These are phyloP conservation scores for Aleiodes testaceus DNA, from an alignment of 2,888 invertebrate species.

Conservation along the genomic window DNA sequence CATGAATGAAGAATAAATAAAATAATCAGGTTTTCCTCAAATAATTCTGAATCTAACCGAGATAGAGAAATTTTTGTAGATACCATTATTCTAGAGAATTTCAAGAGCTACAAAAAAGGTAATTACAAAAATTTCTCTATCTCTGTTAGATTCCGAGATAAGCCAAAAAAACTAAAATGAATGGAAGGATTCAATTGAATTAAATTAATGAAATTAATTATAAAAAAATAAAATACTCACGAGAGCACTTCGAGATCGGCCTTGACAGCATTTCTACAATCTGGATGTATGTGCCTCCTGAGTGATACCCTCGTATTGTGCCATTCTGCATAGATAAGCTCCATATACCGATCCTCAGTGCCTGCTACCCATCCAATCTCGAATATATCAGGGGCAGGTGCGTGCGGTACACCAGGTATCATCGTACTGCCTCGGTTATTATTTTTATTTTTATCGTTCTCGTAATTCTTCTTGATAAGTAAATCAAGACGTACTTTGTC, in stretches of 20 bases:
- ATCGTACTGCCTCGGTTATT: conserved; percentile 46
- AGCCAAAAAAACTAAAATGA: too few relatives aligned
- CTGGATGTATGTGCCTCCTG: conserved; percentile 60
- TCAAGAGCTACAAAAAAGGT: not conserved
- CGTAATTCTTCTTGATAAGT: conserved; percentile 35
- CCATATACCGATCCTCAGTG: conserved; percentile 64
- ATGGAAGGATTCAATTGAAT: conserved; percentile 9
- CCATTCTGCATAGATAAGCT: conserved; percentile 65
- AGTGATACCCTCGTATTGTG: conserved; percentile 62
- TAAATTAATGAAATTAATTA: conserved; percentile 28
- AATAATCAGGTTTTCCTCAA: too few relatives aligned
- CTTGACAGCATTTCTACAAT: conserved; percentile 60
- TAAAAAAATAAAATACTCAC: conserved; percentile 50
- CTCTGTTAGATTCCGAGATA: too few relatives aligned
- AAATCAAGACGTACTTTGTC: conserved; percentile 55
- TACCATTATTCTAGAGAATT: too few relatives aligned
- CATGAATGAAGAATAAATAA: too few relatives aligned
- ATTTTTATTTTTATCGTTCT: conserved; percentile 40
- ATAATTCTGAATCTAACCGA: too few relatives aligned
- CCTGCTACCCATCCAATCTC: conserved; percentile 65
- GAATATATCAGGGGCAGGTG: conserved; percentile 60
- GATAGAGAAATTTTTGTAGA: too few relatives aligned
- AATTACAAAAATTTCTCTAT: too few relatives aligned
- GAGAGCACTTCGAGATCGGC: conserved; percentile 62
- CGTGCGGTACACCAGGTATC: conserved; percentile 58